These are phyloP conservation scores for Manis javanica DNA, from an alignment of 2,797 vertebrate species.

Conservation along the genomic window DNA sequence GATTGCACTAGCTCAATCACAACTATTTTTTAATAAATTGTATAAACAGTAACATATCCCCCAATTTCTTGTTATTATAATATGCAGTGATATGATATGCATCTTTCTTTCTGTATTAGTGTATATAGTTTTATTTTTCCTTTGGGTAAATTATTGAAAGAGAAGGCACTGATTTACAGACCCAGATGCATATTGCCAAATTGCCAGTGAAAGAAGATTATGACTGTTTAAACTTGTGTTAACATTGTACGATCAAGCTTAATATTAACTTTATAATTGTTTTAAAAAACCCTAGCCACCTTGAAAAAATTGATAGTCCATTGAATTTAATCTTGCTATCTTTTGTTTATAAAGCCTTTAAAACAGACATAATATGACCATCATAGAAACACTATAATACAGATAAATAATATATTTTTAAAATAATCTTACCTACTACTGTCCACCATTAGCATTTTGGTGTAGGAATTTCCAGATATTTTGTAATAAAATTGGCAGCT, in stretches of 20 bases:
- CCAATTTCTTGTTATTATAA: background rate
- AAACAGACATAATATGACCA: background rate
- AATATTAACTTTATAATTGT: background rate
- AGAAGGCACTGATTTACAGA: background rate
- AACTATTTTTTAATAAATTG: background rate
- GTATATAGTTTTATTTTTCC: background rate
- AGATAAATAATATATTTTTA: background rate
- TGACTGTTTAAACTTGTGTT: background rate
- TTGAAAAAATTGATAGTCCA: background rate
- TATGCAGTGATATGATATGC: background rate
- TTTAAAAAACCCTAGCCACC: background rate
- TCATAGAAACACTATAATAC: background rate
- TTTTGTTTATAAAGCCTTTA: background rate
- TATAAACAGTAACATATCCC: background rate
- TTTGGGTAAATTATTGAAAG: background rate
- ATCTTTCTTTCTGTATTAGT: background rate
- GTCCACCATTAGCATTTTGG: background rate
- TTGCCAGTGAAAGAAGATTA: background rate
- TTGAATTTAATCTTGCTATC: constrained; percentile 9
- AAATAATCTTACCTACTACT: background rate
- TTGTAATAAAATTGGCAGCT: background rate
- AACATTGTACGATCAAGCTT: background rate
- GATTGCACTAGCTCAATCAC: background rate
- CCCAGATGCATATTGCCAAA: background rate
- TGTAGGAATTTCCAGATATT: background rate